phyloP scores from a whole-genome alignment of 2,888 invertebrate genomes.

The Catotricha subobsoleta region DNA sequence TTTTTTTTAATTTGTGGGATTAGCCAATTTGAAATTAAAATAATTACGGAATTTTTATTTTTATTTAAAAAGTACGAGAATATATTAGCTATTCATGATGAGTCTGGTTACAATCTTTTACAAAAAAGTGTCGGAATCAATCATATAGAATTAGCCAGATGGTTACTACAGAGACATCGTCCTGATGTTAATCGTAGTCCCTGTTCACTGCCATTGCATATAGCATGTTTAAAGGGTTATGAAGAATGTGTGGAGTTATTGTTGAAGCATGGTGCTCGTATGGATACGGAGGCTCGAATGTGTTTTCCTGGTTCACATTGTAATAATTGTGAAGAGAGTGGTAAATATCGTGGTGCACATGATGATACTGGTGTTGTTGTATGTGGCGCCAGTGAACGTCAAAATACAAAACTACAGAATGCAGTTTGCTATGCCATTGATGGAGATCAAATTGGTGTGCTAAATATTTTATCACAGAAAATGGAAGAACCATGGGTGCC shows the following conservation, averaged over 20 bases:
- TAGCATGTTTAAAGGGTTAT: slow-evolving; percentile 53
- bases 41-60: no score
- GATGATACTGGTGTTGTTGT: slow-evolving; percentile 26
- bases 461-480: slow-evolving; percentile 45
- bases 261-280: slow-evolving; percentile 48
- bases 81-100: slow-evolving; percentile 45
- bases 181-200: slow-evolving; percentile 48
- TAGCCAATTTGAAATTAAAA: no score
- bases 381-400: slow-evolving; percentile 22
- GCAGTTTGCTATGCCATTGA: slow-evolving; percentile 54
- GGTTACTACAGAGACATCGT: slow-evolving; percentile 43
- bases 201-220: slow-evolving; percentile 57
- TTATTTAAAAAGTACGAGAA: slow-evolving; percentile 46
- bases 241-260: slow-evolving; percentile 50
- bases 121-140: slow-evolving; percentile 56
- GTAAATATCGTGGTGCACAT: slow-evolving; percentile 39
- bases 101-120: slow-evolving; percentile 48
- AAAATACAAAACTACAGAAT: slow-evolving; percentile 41
- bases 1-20: slow-evolving; percentile 6
- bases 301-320: slow-evolving; percentile 57
- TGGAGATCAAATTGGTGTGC: slow-evolving; percentile 50
- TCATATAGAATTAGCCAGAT: slow-evolving; percentile 48
- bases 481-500: slow-evolving; percentile 50
- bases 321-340: slow-evolving; percentile 49
- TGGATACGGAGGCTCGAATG: slow-evolving; percentile 53